A percentile compares a stretch with the other conserved stretches of the same genome.
These are phyloP conservation scores for Malurus splendens DNA, from an alignment of 2,797 vertebrate species.

Conservation along the genomic window DNA sequence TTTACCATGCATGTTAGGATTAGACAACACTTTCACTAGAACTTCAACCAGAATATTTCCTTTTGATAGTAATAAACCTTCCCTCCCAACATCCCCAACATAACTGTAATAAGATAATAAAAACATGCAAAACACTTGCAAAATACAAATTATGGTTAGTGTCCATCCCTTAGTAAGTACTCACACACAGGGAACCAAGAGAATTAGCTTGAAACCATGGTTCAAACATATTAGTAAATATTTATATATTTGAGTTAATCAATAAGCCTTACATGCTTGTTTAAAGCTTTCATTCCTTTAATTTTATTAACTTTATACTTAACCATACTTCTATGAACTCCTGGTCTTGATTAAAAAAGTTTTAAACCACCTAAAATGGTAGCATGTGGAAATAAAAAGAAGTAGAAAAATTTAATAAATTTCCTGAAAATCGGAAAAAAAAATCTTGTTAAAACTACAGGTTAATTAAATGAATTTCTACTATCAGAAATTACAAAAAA, in stretches of 20 bases:
- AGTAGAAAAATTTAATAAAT: constrained; percentile 46
- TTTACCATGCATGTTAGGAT: constrained; percentile 62
- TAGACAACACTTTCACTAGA: constrained; percentile 35
- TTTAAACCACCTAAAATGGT: constrained; percentile 74
- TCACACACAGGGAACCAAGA: constrained; percentile 47
- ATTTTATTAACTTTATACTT: constrained; percentile 72
- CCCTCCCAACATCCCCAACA: constrained; percentile 19
- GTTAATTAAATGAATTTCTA: neutral
- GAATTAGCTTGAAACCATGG: constrained; percentile 55
- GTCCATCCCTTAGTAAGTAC: constrained; percentile 50
- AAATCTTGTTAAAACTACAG: neutral
- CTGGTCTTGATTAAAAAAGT: constrained; percentile 69
- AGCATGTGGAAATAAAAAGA: constrained; percentile 47
- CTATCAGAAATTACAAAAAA: neutral
- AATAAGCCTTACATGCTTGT: constrained; percentile 71
- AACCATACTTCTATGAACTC: constrained; percentile 69
- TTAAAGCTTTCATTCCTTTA: constrained; percentile 67
- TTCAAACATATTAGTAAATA: constrained; percentile 72
- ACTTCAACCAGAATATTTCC: neutral
- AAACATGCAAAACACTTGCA: constrained; percentile 60
- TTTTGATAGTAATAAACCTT: neutral
- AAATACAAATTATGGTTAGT: constrained; percentile 40
- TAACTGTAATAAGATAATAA: constrained; percentile 10
- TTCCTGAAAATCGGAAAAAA: neutral
- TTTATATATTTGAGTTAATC: constrained; percentile 58